Evolutionary conservation across 2,888 invertebrate species (phyloP), one percentile per base, ranked within the genome.

Genomic region (Busseola fusca): DNA sequence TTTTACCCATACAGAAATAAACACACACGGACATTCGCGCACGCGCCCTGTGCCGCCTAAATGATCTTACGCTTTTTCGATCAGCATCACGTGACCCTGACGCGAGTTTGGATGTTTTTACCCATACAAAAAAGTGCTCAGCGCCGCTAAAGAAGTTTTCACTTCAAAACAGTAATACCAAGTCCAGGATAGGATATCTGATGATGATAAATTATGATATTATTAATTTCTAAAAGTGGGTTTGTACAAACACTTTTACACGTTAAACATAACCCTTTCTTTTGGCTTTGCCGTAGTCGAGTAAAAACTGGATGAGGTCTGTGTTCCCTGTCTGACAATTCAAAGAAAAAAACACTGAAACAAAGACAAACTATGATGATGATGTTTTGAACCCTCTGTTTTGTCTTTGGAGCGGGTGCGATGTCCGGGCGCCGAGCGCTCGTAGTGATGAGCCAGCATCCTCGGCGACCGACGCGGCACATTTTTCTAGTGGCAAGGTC

Each of bases 401-500:
- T 63, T 76, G 80, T 78, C 12, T 56, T n/a, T 86, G 89, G 83
- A 88, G 81, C 84, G 90, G 87, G 90, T 86, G 90, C 87, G 89
- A 87, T 84, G 86, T 68, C 84, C 85, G 83, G 86, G 85, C 88
- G 87, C 84, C 87, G 85, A 80, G 80, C 87, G 87, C 72, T 65
- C 79, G 87, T 88, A 87, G 88, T 94, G 94, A 93, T 94, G 94
- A 94, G 93, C 91, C 89, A 93, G 94, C 94, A 88, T 83, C 87
- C 89, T 90, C 90, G 83, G 87, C 87, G 89, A 82, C 90, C 94
- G 91, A 94, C 95, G 93, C 94, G 94, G 95, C 96, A 95, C 94
- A 95, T 96, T 96, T 96, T 96, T 96, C 94, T 93, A 95, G 95
- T 93, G 87, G 93, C 96, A 96, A 96, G 96, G 96, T 96, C 96